These are phyloP conservation scores for Sphaeridia pumilis DNA, from an alignment of 2,888 invertebrate genomes.

Conservation along the genomic window DNA sequence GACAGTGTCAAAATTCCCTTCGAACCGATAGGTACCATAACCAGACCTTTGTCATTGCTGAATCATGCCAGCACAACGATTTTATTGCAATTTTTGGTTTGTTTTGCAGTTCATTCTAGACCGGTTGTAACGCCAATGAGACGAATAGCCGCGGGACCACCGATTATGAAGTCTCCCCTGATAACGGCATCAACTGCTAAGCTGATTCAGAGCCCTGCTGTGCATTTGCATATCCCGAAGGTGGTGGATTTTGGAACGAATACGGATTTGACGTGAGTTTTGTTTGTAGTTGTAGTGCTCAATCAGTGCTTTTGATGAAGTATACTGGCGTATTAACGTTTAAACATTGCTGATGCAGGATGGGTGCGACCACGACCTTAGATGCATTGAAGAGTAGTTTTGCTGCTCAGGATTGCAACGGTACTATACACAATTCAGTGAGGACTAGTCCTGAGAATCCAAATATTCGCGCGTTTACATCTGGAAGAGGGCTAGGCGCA, in stretches of 20 bases:
- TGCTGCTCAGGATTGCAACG: neutral
- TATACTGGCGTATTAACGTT: neutral
- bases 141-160: constrained; percentile 12
- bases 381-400: neutral
- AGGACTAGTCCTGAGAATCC: too few relatives aligned
- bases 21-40: constrained; percentile 7
- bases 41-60: neutral
- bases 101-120: constrained; percentile 7
- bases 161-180: constrained; percentile 14
- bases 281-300: neutral
- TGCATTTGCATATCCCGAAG: constrained; percentile 13
- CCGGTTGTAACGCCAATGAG: constrained; percentile 12
- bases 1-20: constrained; percentile 12
- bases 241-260: constrained; percentile 15
- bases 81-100: too few relatives aligned
- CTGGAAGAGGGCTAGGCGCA: neutral
- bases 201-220: constrained; percentile 10
- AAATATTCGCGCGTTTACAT: neutral
- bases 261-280: constrained; percentile 12
- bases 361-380: neutral
- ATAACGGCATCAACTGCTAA: constrained; percentile 9
- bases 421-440: too few relatives aligned
- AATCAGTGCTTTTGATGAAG: neutral
- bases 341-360: neutral
- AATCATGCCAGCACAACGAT: neutral